Evolutionary conservation across 2,113 vertebrate genomes (phyloP).

Genomic region (Psophia crepitans): DNA sequence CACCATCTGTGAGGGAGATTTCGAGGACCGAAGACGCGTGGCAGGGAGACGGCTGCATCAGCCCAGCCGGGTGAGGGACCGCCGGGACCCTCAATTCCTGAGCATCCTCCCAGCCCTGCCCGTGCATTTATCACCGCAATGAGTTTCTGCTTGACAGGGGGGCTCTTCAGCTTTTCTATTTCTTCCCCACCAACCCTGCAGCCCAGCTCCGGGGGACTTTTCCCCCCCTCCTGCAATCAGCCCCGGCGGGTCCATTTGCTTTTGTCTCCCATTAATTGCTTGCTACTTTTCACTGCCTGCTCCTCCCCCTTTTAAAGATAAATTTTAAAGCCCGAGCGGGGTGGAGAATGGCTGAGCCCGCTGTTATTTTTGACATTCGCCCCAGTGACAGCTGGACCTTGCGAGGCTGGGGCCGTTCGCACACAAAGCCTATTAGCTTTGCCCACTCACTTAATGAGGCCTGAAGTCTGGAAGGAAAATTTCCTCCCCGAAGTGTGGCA

Average conservation of each 20-base stretch:
- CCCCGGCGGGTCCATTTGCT: constrained; percentile 63
- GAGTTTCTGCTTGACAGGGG: neutral
- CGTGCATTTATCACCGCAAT: neutral
- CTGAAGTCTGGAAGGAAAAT: constrained; percentile 81
- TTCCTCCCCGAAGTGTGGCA: constrained; percentile 94
- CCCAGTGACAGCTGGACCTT: constrained; percentile 88
- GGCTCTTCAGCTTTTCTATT: neutral
- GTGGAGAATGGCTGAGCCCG: constrained; percentile 41
- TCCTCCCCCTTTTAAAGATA: constrained; percentile 52
- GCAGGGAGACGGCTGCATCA: neutral
- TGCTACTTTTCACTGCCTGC: constrained; percentile 56
- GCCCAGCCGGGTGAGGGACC: neutral
- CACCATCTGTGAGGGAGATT: constrained; percentile 34
- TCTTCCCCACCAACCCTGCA: neutral
- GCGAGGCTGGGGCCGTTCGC: constrained; percentile 56
- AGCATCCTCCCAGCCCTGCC: constrained; percentile 36
- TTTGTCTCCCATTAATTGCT: constrained; percentile 74
- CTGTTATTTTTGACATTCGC: constrained; percentile 79
- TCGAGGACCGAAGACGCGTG: neutral
- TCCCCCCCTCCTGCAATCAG: neutral
- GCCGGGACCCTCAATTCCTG: constrained; percentile 11
- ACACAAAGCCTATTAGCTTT: constrained; percentile 94
- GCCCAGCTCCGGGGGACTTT: neutral
- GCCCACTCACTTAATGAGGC: constrained; percentile 86
- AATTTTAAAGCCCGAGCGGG: constrained; percentile 1